Percentiles rank a stretch among this genome's conserved stretches.
Conservation (phyloP, 2,113 vertebrate genomes). For the Mola mola region DNA sequence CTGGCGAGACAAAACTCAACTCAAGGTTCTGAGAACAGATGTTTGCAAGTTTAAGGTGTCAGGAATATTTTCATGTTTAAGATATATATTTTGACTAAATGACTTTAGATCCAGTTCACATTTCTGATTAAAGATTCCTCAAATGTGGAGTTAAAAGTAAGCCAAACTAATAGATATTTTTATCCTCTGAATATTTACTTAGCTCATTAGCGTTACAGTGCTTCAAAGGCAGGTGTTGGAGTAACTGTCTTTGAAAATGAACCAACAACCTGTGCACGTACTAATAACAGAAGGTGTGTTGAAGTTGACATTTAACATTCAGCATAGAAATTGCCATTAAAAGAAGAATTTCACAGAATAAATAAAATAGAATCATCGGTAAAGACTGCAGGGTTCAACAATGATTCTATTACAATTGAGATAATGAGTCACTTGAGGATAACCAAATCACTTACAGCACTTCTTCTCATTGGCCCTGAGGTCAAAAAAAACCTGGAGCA, state of each 20-base stretch:
- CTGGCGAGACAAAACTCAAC: constrained; percentile 47
- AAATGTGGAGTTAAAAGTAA: background rate
- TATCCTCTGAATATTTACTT: background rate
- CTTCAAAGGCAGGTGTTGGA: background rate
- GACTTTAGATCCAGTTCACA: background rate
- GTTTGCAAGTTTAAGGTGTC: too few relatives aligned
- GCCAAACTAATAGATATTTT: background rate
- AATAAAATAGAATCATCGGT: too few relatives aligned
- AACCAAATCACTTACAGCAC: constrained; percentile 77
- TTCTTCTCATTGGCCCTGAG: constrained; percentile 76
- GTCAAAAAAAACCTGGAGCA: constrained; percentile 45
- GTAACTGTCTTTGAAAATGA: background rate
- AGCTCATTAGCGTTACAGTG: background rate
- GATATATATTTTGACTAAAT: background rate
- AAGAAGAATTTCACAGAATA: background rate
- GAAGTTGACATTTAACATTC: constrained; percentile 27
- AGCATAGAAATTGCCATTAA: background rate
- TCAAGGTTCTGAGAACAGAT: constrained; percentile 5
- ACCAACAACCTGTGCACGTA: constrained; percentile 1
- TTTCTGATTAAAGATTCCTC: constrained; percentile 1
- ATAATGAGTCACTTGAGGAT: background rate
- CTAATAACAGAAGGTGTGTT: constrained; percentile 2
- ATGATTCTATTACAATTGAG: background rate
- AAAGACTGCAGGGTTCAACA: too few relatives aligned
- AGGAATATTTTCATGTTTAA: background rate